Evolutionary conservation across 2,113 vertebrate genomes (phyloP), one percentile per base, ranked within the genome.

Genomic region (Antigone vipio): DNA sequence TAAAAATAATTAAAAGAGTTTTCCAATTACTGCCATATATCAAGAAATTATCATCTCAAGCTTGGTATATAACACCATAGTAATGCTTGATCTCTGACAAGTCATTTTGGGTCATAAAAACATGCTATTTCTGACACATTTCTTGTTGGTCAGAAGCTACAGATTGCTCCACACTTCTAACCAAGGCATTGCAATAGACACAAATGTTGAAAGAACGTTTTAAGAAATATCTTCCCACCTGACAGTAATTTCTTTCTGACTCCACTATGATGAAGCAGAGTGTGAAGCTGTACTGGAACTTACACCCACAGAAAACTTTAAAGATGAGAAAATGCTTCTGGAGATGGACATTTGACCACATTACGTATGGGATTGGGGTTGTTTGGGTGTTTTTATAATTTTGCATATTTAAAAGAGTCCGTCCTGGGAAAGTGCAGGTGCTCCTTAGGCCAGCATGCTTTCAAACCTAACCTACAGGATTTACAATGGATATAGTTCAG

Each of bases 291-390:
- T 35, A 22, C 64, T 94, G 76, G 88, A 92, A 89, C 85, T 92
- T 91, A 91, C 92, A 93, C 96, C 96, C 95, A 93, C 92, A 89
- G 92, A 95, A 89, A 89, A 96, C 92, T 97, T 97, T 93, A 96
- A 96, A 94, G 93, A 85, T 97, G 94, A 96, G 95, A 96, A 95
- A 95, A 91, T 4, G 94, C 84, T 96, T 82, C 92, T 96, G 95
- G 92, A 97, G 88, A 91, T 95, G 95, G 97, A 96, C 95, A 88
- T 77, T 79, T 95, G 96, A 93, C 92, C 97, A 88, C 91, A 95
- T 91, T 72, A 91, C 6, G 9, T 87, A 94, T 1, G 60, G 94
- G 80, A 93, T 1, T 50, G 32, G 92, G 82, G 59, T 71, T 92
- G 86, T 94, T 82, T 85, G 69, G 77, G 80, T 87, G 91, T 78